A percentile compares a stretch with the other conserved stretches of the same genome.
phyloP scores from a whole-genome alignment of 37 sponge, comb jelly and placozoan genomes.

The Corticium candelabrum region DNA sequence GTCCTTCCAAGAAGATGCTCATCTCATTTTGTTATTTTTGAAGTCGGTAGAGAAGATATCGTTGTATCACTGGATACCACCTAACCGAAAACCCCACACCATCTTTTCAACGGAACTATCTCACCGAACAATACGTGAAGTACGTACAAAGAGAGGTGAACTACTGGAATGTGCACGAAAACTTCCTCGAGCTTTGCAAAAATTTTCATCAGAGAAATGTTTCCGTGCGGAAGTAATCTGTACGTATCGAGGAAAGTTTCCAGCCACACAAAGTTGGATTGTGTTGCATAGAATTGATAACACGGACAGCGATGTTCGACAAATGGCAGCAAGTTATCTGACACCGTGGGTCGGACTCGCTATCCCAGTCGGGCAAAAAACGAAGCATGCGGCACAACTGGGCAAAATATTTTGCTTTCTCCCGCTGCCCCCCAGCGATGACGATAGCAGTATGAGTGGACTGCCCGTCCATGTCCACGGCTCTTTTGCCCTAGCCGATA shows the following conservation, averaged over 20 bases:
- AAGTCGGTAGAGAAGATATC: neutral
- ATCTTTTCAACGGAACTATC: neutral
- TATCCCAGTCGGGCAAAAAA: neutral
- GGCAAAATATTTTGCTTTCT: constrained; percentile 64
- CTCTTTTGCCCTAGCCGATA: constrained; percentile 30
- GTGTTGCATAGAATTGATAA: neutral
- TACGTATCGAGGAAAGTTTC: neutral
- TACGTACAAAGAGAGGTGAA: neutral
- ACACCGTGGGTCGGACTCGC: constrained; percentile 17
- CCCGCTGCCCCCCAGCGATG: constrained; percentile 37
- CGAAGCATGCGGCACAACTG: neutral
- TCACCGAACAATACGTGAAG: neutral
- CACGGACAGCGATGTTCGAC: neutral
- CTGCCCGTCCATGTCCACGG: constrained; percentile 71
- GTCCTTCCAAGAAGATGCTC: neutral
- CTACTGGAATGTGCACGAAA: neutral
- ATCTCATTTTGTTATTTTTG: neutral
- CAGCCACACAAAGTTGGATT: neutral
- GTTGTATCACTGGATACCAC: neutral
- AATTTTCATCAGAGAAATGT: neutral
- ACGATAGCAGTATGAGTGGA: constrained; percentile 6
- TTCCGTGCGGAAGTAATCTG: no score
- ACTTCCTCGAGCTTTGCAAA: neutral
- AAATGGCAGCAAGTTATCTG: neutral
- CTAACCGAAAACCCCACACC: neutral